A percentile compares a stretch with the other conserved stretches of the same genome.
These are phyloP conservation scores for Pectinophora gossypiella DNA, from an alignment of 1,140 invertebrate genomes.

Conservation along the genomic window DNA sequence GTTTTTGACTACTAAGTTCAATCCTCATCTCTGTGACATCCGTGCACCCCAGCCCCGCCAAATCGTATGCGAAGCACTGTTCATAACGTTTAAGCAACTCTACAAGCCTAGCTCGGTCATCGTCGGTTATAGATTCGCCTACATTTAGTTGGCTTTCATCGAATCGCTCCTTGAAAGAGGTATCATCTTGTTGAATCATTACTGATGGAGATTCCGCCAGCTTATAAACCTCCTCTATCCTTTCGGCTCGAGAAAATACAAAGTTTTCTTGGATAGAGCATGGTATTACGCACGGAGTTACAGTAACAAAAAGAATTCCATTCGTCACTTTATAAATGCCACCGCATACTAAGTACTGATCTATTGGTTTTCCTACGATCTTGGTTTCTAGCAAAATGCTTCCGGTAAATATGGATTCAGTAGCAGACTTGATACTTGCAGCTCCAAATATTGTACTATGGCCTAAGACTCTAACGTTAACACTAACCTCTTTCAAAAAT, in stretches of 20 bases:
- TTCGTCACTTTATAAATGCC: conserved; percentile 13
- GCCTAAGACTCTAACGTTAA: background rate
- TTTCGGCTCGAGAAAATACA: conserved; percentile 15
- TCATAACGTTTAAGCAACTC: conserved; percentile 12
- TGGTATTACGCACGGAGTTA: conserved; percentile 10
- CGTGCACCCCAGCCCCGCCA: conserved; percentile 17
- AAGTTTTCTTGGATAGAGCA: conserved; percentile 8
- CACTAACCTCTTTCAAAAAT: no score
- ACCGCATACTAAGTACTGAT: conserved; percentile 10
- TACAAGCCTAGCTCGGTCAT: background rate
- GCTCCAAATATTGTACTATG: conserved; percentile 5
- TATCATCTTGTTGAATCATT: background rate
- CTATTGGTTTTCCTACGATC: conserved; percentile 10
- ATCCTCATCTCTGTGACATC: conserved; percentile 9
- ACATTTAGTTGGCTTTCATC: conserved; percentile 1
- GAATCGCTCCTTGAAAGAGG: background rate
- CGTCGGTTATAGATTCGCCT: background rate
- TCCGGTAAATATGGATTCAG: conserved; percentile 1
- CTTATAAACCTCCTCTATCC: background rate
- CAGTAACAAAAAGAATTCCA: conserved; percentile 1
- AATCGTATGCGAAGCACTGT: conserved; percentile 24
- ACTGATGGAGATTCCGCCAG: background rate
- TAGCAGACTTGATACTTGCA: conserved; percentile 8
- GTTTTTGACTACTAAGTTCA: conserved; percentile 7
- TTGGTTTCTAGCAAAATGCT: conserved; percentile 11